Percentiles rank a stretch among this genome's conserved stretches.
phyloP scores from a whole-genome alignment of 2,113 vertebrate species.

The Tautogolabrus adspersus region DNA sequence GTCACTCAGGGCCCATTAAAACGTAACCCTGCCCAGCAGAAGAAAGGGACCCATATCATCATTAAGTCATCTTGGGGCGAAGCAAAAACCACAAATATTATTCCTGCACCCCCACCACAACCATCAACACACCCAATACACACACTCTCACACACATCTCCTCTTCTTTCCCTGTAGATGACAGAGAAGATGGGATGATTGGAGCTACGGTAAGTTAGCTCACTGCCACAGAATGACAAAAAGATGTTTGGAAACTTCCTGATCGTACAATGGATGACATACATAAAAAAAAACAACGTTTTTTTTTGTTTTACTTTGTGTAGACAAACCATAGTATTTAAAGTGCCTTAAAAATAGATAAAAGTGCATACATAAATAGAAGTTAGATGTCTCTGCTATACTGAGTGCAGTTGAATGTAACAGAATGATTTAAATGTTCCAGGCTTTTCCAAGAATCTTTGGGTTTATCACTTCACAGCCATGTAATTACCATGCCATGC shows the following conservation, averaged over 20 bases:
- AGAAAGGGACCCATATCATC: constrained; percentile 77
- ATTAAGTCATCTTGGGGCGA: constrained; percentile 75
- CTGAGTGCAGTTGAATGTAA: neutral
- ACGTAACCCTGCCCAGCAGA: constrained; percentile 73
- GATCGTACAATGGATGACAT: constrained; percentile 12
- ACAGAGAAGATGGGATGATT: constrained; percentile 67
- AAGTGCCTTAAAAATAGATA: neutral
- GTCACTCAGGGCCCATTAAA: constrained; percentile 79
- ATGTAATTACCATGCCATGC: constrained; percentile 10
- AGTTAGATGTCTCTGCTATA: neutral
- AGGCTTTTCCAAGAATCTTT: too few species aligned
- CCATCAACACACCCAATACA: constrained; percentile 15
- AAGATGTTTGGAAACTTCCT: constrained; percentile 52
- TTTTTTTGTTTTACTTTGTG: too few species aligned
- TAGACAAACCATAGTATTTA: neutral
- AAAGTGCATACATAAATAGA: too few species aligned
- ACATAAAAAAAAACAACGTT: constrained; percentile 6
- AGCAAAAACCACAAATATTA: constrained; percentile 79
- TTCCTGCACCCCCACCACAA: constrained; percentile 53
- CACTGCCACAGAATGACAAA: constrained; percentile 51
- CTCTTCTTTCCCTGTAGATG: constrained; percentile 47
- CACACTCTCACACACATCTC: constrained; percentile 27
- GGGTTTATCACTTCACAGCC: constrained; percentile 34
- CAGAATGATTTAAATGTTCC: too few species aligned
- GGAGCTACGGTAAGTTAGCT: constrained; percentile 57